Evolutionary conservation across 2,888 invertebrate genomes (phyloP), one percentile per base, ranked within the genome.

Genomic region (Cryptocheilus praepositus): DNA sequence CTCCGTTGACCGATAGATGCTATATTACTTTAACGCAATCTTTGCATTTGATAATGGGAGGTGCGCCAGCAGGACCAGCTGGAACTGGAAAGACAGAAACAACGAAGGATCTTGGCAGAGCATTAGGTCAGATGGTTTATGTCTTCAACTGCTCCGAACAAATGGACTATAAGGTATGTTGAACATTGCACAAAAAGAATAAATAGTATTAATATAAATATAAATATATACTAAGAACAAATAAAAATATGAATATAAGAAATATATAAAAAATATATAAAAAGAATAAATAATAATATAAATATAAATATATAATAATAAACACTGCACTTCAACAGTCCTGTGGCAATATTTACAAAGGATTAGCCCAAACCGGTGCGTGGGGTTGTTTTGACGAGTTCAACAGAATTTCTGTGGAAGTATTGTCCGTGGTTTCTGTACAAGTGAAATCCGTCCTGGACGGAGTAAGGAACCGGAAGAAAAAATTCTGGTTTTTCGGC

Each of bases 351-450:
- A 98, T 98, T 89, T 98, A 97, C 89, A 98, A 98, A 90, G 98
- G 96, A n/a, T 90, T 98, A 61, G 94, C 96, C 0, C 98, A 98
- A 90, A 97, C 97, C 18, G 98, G 98, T 0, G 96, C 97, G 11
- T 98, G 98, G 98, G 98, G 98, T 43, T 98, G 98, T 87, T 98
- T 98, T 88, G 98, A 98, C 86, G 98, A 98, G 89, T 98, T 98
- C 89, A 98, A 98, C 89, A 92, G 98, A 65, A 98, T 98, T 82
- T 95, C 97, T 0, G 95, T 98, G 0, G 98, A 98, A 89, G 98
- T 98, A 67, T 89, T 98, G 67, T 98, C 98, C 45, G 98, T 98
- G 13, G 97, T 98, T 0, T 96, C 98, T 0, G 98, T 98, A 0
- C 98, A 98, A 90, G 97, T 96, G 0, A 96, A 95, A 87, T 91